Conservation (phyloP, 1,140 invertebrate genomes). For the Tetraneura akinire region DNA sequence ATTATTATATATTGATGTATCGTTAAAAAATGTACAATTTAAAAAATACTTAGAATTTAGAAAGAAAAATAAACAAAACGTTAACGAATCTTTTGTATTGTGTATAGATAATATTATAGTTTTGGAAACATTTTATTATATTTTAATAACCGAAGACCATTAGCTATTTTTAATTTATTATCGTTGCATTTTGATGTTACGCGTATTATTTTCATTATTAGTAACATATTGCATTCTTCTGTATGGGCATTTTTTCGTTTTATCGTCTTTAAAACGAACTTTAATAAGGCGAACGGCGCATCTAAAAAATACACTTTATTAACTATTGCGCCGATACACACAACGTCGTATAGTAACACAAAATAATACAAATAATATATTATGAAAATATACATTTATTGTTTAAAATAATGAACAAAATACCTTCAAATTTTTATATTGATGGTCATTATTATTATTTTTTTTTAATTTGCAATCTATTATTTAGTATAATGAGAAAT, state of each 20-base stretch:
- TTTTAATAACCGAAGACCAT: background rate
- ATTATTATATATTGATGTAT: background rate
- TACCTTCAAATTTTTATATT: background rate
- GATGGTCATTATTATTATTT: background rate
- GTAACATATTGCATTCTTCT: background rate
- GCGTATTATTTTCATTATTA: background rate
- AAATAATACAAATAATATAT: background rate
- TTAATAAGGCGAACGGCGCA: too few relatives aligned
- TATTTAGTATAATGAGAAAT: too few relatives aligned
- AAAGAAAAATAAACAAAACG: background rate
- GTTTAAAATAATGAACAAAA: background rate
- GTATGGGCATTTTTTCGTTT: background rate
- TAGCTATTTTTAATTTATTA: constrained; percentile 11
- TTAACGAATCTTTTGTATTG: background rate
- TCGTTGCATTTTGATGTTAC: background rate
- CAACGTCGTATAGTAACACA: background rate
- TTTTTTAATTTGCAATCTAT: background rate
- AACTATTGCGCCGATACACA: background rate
- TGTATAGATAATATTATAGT: background rate
- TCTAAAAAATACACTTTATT: background rate
- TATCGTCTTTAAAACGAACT: background rate
- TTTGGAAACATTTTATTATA: background rate
- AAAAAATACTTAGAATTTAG: background rate
- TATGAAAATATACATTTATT: background rate
- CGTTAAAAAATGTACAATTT: background rate